A percentile compares a stretch with the other conserved stretches of the same genome.
These are phyloP conservation scores for Hybos culiciformis DNA, from an alignment of 2,888 invertebrate genomes.

Conservation along the genomic window DNA sequence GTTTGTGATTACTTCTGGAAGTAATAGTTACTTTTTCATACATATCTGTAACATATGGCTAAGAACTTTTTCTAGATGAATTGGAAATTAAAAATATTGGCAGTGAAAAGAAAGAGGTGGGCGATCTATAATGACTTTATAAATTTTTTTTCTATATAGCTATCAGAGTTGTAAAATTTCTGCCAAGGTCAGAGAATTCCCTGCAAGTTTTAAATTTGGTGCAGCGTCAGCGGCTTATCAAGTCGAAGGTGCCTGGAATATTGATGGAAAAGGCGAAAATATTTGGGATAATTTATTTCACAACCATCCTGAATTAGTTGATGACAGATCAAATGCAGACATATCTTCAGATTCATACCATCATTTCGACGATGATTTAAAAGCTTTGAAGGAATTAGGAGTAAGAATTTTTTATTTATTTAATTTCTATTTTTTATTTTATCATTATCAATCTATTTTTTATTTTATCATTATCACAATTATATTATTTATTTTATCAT, in stretches of 20 bases:
- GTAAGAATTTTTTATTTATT: constrained; percentile 21
- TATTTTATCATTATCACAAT: neutral
- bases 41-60: too few species aligned
- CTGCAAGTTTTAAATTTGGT: constrained; percentile 13
- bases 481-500: neutral
- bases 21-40: too few species aligned
- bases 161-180: too few species aligned
- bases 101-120: too few species aligned
- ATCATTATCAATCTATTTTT: neutral
- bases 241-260: constrained; percentile 14
- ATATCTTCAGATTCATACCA: constrained; percentile 46
- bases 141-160: too few species aligned
- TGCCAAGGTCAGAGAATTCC: constrained; percentile 10
- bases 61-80: too few species aligned
- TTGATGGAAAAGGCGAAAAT: constrained; percentile 35
- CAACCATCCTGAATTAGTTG: constrained; percentile 23
- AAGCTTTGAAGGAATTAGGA: constrained; percentile 37
- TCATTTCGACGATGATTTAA: constrained; percentile 40
- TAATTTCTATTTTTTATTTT: neutral
- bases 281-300: constrained; percentile 35
- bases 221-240: constrained; percentile 12
- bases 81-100: too few species aligned
- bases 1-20: too few species aligned
- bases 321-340: constrained; percentile 38
- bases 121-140: too few species aligned